Evolutionary conservation across 2,113 vertebrate genomes (phyloP).

Genomic region (Hipposideros armiger): DNA sequence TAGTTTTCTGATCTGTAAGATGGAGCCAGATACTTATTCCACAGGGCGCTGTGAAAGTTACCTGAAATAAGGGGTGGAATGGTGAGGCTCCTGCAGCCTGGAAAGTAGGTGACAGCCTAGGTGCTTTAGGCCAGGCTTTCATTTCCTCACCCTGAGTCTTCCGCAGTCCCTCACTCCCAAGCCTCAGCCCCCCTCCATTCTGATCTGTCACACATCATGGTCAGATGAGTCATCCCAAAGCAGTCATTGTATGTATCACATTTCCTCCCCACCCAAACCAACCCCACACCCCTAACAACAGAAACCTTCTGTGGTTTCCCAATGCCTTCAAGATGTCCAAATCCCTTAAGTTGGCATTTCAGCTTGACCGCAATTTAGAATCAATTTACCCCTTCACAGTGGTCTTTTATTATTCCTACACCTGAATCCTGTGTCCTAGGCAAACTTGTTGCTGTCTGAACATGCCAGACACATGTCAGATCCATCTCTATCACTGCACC

Average conservation of each 20-base stretch:
- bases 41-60: neutral
- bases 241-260: neutral
- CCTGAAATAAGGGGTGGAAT: neutral
- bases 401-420: neutral
- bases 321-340: constrained; percentile 58
- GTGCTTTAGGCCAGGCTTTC: neutral
- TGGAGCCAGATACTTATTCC: neutral
- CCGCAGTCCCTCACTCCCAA: accelerated
- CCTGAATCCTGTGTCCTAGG: neutral
- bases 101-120: neutral
- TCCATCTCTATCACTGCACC: neutral
- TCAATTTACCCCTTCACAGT: neutral
- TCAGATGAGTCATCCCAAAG: neutral
- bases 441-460: neutral
- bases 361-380: neutral
- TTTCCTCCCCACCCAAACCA: constrained; percentile 22
- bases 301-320: constrained; percentile 52
- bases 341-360: constrained; percentile 29
- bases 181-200: neutral
- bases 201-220: neutral
- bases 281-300: constrained; percentile 23
- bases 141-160: neutral
- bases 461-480: no score
- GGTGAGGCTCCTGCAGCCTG: neutral
- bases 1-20: neutral